A percentile compares a stretch with the other conserved stretches of the same genome.
Conservation (phyloP, 2,113 vertebrate genomes). For the Sminthopsis crassicaudata region DNA sequence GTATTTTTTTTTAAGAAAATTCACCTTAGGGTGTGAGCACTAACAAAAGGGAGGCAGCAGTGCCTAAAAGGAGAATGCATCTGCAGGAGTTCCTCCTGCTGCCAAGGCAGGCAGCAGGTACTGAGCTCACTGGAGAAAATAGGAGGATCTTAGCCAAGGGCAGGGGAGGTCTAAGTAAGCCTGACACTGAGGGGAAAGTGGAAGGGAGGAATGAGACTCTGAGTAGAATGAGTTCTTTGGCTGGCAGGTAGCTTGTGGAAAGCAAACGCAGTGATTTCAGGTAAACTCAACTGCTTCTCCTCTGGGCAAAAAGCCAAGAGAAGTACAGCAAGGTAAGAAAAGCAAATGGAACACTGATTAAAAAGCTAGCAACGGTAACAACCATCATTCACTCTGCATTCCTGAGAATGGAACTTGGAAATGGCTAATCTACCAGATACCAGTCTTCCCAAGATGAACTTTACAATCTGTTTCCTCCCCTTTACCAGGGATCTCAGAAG, state of each 20-base stretch:
- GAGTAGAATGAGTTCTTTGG: conserved; percentile 21
- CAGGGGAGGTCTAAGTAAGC: not conserved
- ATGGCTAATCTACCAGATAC: not conserved
- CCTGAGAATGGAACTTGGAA: conserved; percentile 39
- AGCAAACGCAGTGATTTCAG: conserved; percentile 25
- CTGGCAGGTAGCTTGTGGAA: conserved; percentile 11
- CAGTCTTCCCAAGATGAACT: not conserved
- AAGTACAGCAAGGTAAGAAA: conserved; percentile 4
- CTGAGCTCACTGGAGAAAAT: not conserved
- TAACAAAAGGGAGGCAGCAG: conserved; percentile 26
- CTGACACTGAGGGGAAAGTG: conserved; percentile 26
- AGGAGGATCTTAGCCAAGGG: conserved; percentile 31
- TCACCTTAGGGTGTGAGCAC: not conserved
- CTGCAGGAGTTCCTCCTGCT: not conserved
- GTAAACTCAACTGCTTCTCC: conserved; percentile 22
- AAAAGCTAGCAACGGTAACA: conserved; percentile 10
- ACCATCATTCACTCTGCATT: conserved; percentile 40
- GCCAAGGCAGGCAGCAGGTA: conserved; percentile 41
- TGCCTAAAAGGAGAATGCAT: not conserved
- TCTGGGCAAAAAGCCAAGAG: conserved; percentile 54
- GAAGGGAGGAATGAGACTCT: not conserved
- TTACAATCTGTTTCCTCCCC: not conserved
- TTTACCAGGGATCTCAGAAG: not conserved
- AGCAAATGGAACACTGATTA: conserved; percentile 63
- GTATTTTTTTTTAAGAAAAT: not conserved